Evolutionary conservation across 2,113 vertebrate species (phyloP).

Genomic region (Mustelus asterias): DNA sequence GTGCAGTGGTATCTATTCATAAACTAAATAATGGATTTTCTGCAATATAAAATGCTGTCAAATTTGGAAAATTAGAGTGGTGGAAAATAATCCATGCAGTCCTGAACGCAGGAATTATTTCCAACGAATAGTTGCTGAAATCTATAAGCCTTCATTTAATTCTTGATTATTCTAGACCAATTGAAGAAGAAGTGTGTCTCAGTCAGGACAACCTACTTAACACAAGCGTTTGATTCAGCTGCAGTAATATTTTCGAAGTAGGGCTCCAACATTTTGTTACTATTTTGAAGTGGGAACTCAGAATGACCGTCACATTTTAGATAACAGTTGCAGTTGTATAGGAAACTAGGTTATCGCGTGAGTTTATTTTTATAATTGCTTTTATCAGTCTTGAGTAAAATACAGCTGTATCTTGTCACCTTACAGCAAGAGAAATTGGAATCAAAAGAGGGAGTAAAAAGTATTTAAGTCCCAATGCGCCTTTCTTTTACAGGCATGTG

Average conservation of each 20-base stretch:
- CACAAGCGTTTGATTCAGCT: not conserved
- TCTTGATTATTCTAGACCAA: not conserved
- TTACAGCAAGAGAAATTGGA: conserved; percentile 6
- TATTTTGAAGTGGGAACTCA: conserved; percentile 45
- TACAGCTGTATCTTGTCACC: not conserved
- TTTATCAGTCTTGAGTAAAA: not conserved
- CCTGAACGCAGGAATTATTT: conserved; percentile 2
- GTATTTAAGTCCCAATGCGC: not conserved
- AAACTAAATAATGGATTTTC: not conserved
- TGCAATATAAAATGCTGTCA: not conserved
- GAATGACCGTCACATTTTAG: conserved; percentile 42
- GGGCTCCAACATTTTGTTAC: conserved; percentile 40
- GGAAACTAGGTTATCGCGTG: not conserved
- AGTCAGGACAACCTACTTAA: not conserved
- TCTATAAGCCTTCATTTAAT: not conserved
- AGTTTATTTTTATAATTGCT: not conserved
- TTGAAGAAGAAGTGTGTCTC: not conserved
- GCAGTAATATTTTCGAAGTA: not conserved
- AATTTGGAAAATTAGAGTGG: not conserved
- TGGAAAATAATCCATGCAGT: not conserved
- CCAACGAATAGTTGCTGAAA: not conserved
- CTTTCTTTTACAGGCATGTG: not conserved
- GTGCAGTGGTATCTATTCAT: not conserved
- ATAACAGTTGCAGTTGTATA: not conserved
- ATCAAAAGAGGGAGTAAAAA: not conserved